Conservation (phyloP, 2,888 invertebrate genomes). For the Rhaphigaster nebulosa region DNA sequence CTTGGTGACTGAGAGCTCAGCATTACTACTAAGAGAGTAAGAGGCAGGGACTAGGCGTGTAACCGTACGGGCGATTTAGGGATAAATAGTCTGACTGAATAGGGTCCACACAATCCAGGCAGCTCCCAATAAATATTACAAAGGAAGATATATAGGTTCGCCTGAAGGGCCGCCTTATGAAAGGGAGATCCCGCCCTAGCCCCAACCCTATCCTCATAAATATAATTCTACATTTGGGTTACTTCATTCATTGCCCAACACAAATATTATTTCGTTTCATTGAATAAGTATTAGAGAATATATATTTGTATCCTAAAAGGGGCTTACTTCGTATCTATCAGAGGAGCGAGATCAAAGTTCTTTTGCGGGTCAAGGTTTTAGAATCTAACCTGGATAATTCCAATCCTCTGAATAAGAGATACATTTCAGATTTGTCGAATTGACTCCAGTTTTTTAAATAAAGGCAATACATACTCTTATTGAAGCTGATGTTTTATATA, state of each 20-base stretch:
- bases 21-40: background rate
- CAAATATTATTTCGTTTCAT: background rate
- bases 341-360: no score
- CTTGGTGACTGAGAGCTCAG: background rate
- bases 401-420: no score
- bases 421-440: no score
- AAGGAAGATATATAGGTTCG: background rate
- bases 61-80: background rate
- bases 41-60: background rate
- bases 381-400: no score
- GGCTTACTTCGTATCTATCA: no score
- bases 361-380: no score
- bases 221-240: slow-evolving; percentile 12
- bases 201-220: background rate
- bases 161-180: background rate
- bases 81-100: background rate
- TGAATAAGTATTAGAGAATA: background rate
- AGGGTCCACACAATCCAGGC: background rate
- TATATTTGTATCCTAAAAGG: background rate
- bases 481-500: no score
- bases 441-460: no score
- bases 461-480: no score
- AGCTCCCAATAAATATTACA: slow-evolving; percentile 27
- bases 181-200: background rate
- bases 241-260: background rate